Evolutionary conservation across 2,113 vertebrate genomes (phyloP).

Genomic region (Pholis gunnellus): DNA sequence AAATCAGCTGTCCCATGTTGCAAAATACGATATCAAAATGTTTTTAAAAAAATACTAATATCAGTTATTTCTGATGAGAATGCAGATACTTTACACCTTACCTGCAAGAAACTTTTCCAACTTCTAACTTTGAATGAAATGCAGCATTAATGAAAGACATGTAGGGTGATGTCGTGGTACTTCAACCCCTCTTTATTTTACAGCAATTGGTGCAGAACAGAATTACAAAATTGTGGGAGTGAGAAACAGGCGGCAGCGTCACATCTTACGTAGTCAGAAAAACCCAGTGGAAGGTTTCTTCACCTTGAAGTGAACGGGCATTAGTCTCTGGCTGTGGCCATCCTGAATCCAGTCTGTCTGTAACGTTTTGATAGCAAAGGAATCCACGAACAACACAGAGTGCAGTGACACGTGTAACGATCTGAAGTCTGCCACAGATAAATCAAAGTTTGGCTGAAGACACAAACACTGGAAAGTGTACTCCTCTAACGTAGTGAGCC

Average conservation of each 20-base stretch:
- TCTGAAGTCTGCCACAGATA: constrained; percentile 7
- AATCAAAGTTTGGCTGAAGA: constrained; percentile 1
- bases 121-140: not conserved
- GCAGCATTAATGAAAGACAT: constrained; percentile 28
- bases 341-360: constrained; percentile 25
- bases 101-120: not conserved
- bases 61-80: not conserved
- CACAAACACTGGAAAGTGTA: constrained; percentile 20
- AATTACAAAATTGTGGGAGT: constrained; percentile 5
- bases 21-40: not conserved
- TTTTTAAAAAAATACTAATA: too few species aligned
- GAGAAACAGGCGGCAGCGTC: constrained; percentile 16
- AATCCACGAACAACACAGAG: not conserved
- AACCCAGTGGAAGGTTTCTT: constrained; percentile 14
- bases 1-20: not conserved
- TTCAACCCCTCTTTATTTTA: constrained; percentile 30
- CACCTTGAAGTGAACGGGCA: constrained; percentile 49
- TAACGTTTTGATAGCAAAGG: not conserved
- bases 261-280: constrained; percentile 24
- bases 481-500: constrained; percentile 23
- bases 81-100: not conserved
- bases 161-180: constrained; percentile 11
- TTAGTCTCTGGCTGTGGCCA: constrained; percentile 42
- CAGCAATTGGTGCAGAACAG: not conserved
- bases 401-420: not conserved